Percentiles rank a stretch among this genome's conserved stretches.
Conservation (phyloP, 1,140 invertebrate species). For the Copidosoma floridanum region DNA sequence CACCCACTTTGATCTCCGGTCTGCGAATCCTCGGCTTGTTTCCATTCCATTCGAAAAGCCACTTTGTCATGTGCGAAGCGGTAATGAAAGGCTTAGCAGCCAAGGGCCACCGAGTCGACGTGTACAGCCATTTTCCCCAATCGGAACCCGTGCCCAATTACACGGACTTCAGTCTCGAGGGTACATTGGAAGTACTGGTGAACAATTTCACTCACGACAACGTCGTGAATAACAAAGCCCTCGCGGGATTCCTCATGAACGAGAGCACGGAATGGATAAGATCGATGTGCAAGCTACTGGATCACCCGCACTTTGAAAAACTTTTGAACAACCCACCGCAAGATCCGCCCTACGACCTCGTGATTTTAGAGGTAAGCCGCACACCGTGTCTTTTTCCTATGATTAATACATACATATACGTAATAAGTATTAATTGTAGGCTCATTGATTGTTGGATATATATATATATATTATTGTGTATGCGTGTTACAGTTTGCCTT, state of each 20-base stretch:
- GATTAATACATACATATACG: too few relatives aligned
- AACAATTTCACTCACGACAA: constrained; percentile 27
- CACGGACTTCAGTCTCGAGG: constrained; percentile 35
- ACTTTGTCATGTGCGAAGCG: constrained; percentile 43
- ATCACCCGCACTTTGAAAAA: constrained; percentile 26
- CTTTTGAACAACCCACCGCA: constrained; percentile 27
- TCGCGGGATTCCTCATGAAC: too few relatives aligned
- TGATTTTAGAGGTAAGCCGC: constrained; percentile 32
- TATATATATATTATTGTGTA: too few relatives aligned
- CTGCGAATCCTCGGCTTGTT: constrained; percentile 44
- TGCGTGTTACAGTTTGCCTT: too few relatives aligned
- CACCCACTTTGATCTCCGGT: background rate
- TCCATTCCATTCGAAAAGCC: constrained; percentile 46
- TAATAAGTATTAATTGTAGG: too few relatives aligned
- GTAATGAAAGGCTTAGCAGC: constrained; percentile 45
- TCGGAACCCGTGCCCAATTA: constrained; percentile 45
- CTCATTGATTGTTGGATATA: too few relatives aligned
- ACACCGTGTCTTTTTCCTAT: too few relatives aligned
- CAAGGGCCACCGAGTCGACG: constrained; percentile 51
- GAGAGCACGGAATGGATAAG: constrained; percentile 3
- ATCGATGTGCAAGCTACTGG: constrained; percentile 28
- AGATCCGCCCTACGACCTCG: constrained; percentile 28
- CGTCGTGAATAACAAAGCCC: background rate
- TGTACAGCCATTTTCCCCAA: constrained; percentile 46
- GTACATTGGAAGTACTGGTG: constrained; percentile 11